Conservation (phyloP, 2,113 vertebrate genomes). For the Etia nguti region DNA sequence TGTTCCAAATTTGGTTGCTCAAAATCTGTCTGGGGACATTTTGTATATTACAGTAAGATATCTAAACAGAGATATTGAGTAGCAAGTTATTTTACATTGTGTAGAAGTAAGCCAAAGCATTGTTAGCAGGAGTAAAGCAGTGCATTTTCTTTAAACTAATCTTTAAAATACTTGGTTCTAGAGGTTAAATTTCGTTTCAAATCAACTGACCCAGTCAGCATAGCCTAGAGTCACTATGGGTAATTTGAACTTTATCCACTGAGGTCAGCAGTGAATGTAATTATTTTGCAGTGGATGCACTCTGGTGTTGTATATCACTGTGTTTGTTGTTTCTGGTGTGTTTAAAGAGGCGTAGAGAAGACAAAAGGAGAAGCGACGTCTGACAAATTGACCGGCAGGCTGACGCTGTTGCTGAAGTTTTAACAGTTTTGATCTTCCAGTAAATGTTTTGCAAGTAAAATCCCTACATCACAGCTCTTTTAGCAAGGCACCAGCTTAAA, state of each 20-base stretch:
- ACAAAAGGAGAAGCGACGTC: background rate
- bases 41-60: background rate
- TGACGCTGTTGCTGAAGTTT: constrained; percentile 10
- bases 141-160: background rate
- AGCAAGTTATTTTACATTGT: background rate
- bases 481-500: background rate
- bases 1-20: background rate
- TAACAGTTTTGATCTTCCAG: constrained; percentile 30
- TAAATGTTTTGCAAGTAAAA: background rate
- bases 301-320: background rate
- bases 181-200: background rate
- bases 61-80: background rate
- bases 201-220: background rate
- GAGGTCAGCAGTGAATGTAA: background rate
- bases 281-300: background rate
- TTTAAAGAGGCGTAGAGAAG: background rate
- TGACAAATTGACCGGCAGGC: background rate
- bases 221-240: background rate
- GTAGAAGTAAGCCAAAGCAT: background rate
- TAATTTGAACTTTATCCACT: background rate
- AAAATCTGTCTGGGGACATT: background rate
- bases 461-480: background rate
- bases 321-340: constrained; percentile 27
- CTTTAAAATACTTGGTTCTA: background rate
- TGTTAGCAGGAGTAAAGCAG: background rate